Base-by-base conservation (phyloP, 1,140 invertebrate genomes). In the Ylistrum balloti region DNA sequence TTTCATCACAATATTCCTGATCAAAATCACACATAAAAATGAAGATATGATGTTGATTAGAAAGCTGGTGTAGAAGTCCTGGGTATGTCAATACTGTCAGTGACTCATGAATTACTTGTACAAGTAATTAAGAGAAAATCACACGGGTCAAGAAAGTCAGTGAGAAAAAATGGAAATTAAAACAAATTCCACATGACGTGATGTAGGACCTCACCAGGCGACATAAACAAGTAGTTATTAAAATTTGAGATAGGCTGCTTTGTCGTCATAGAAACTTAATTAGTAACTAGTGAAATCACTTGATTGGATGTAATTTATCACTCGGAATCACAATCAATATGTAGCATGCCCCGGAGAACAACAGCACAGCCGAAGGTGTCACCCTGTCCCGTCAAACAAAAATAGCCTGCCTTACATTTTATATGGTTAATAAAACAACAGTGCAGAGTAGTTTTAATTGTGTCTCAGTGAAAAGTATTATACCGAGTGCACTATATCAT, bases 141-240 rank as follows among this genome's bases (percentile, higher is more conserved):
- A 74, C 56, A 74, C 56, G 56, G 56, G 56, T 74, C 56, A 74
- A 74, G 56, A 74, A 74, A 74, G 56, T 74, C 56, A 17, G n/a
- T 74, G 56, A n/a, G 56, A 74, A 74, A 74, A 74, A 74, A 74
- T 74, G 56, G 56, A 74, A 74, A 74, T 74, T 74, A 74, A 74
- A 74, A 74, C 56, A 74, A 74, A 74, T 74, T 74, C 28, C 56
- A 74, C 56, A 74, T 28, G 22, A 3, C 56, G 28, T 74, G 56
- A 74, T 74, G 56, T 74, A 74, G 56, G 17, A 74, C 22, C 56
- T 74, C n/a, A 28, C 56, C 5, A 28, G n/a, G 56, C 22, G 56
- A 74, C 56, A 74, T 74, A 74, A 74, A 74, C 56, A 74, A 74
- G 56, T 28, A 74, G 56, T 74, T 74, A 74, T 74, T 74, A 28